These are phyloP conservation scores for Dascillus cervinus DNA, from an alignment of 2,888 invertebrate species.

Conservation along the genomic window DNA sequence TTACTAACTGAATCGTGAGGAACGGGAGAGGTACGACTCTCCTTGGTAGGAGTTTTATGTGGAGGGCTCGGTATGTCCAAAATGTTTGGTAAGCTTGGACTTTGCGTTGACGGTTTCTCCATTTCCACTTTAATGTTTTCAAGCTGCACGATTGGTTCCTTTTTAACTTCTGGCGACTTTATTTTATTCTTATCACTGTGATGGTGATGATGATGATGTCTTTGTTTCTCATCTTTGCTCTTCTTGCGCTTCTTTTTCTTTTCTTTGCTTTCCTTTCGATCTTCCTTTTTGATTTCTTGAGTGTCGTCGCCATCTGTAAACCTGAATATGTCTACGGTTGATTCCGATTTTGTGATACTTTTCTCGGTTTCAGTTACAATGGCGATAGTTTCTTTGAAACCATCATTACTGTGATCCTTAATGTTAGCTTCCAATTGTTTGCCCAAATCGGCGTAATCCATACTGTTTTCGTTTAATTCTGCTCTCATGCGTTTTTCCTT, in stretches of 20 bases:
- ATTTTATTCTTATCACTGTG: constrained; percentile 45
- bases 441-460: constrained; percentile 74
- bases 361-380: constrained; percentile 35
- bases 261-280: constrained; percentile 58
- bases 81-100: constrained; percentile 56
- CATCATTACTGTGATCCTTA: constrained; percentile 57
- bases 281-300: constrained; percentile 42
- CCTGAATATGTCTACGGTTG: constrained; percentile 50
- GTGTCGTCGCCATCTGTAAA: constrained; percentile 54
- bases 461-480: constrained; percentile 65
- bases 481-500: constrained; percentile 46
- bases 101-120: constrained; percentile 24
- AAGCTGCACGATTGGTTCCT: constrained; percentile 19
- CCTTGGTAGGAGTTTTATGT: constrained; percentile 35
- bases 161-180: constrained; percentile 33
- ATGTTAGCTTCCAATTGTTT: constrained; percentile 75
- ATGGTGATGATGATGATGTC: constrained; percentile 58
- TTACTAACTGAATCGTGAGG: constrained; percentile 49
- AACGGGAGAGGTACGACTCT: constrained; percentile 33
- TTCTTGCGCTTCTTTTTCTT: constrained; percentile 82
- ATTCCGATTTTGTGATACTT: constrained; percentile 32
- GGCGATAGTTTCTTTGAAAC: constrained; percentile 34
- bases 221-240: constrained; percentile 68
- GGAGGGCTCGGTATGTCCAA: constrained; percentile 54
- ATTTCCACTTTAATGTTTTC: constrained; percentile 7